Evolutionary conservation across 2,113 vertebrate species (phyloP).

Genomic region (Cariama cristata): DNA sequence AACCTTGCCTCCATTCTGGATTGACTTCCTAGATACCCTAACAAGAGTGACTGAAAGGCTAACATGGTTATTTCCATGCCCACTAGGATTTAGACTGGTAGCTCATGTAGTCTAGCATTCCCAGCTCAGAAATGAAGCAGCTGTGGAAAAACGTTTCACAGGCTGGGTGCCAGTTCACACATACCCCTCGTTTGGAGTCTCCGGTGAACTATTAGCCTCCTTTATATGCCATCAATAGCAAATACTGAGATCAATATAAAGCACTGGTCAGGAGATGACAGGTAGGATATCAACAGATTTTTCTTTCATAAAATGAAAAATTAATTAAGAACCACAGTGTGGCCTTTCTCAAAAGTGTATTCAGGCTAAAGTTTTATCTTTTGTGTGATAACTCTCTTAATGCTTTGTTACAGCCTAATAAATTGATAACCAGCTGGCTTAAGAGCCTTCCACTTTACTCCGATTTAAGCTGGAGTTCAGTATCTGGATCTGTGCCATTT

Average conservation of each 20-base stretch:
- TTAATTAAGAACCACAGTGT: background rate
- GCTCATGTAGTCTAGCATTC: background rate
- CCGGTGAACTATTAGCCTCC: background rate
- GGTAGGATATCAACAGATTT: background rate
- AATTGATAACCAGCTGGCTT: slow-evolving; percentile 34
- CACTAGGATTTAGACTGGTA: background rate
- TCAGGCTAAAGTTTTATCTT: slow-evolving; percentile 22
- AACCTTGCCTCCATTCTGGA: background rate
- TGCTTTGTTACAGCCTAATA: background rate
- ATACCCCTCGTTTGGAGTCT: background rate
- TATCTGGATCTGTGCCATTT: background rate
- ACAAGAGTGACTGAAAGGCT: background rate
- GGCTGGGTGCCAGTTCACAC: background rate
- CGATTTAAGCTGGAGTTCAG: background rate
- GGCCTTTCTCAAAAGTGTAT: slow-evolving; percentile 3
- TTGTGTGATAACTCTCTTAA: slow-evolving; percentile 17
- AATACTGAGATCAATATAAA: background rate
- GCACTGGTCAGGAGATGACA: background rate
- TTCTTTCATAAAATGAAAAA: background rate
- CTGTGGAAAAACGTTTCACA: background rate
- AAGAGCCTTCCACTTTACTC: background rate
- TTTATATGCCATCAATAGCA: background rate
- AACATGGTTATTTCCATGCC: background rate
- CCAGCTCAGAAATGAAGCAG: background rate
- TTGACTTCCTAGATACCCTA: background rate